These are phyloP conservation scores for Cataglyphis livida DNA, from an alignment of 2,888 invertebrate species.

Conservation along the genomic window DNA sequence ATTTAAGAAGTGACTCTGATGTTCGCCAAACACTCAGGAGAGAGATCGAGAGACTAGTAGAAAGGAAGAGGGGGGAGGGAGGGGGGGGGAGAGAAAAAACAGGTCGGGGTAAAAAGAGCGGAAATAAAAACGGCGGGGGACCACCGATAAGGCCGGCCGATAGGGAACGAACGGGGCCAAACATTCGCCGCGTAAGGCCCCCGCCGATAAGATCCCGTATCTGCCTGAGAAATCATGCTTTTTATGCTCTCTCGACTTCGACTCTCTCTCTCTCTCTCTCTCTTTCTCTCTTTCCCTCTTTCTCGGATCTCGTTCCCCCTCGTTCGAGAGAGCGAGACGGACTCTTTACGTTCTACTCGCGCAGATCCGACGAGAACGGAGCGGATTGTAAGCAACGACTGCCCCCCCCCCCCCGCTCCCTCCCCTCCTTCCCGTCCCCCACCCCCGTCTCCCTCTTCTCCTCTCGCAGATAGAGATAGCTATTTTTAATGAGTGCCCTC, in stretches of 20 bases:
- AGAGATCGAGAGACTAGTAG: not conserved
- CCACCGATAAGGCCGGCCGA: slow-evolving; percentile 77
- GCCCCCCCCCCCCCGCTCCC: not conserved
- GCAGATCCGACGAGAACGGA: slow-evolving; percentile 11
- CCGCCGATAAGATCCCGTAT: slow-evolving; percentile 82
- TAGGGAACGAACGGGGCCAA: slow-evolving; percentile 79
- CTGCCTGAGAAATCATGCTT: slow-evolving; percentile 80
- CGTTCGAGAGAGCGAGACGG: slow-evolving; percentile 3
- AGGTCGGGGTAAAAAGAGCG: not conserved
- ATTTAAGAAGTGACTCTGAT: not conserved
- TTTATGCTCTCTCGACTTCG: slow-evolving; percentile 74
- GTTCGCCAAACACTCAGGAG: not conserved
- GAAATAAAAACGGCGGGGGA: slow-evolving; percentile 43
- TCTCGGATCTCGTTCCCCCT: slow-evolving; percentile 6
- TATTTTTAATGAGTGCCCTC: slow-evolving; percentile 82
- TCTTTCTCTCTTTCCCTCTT: not conserved
- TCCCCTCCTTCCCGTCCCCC: not conserved
- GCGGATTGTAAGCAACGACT: slow-evolving; percentile 71
- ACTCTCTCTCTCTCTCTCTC: slow-evolving; percentile 42
- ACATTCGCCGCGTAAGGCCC: slow-evolving; percentile 75
- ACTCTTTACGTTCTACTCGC: not conserved
- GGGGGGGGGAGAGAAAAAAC: not conserved
- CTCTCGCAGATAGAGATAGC: slow-evolving; percentile 80
- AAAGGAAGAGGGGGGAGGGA: not conserved
- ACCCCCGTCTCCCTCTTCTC: not conserved